Conservation (phyloP, 2,888 invertebrate species). For the Lycocerus yunnanus region DNA sequence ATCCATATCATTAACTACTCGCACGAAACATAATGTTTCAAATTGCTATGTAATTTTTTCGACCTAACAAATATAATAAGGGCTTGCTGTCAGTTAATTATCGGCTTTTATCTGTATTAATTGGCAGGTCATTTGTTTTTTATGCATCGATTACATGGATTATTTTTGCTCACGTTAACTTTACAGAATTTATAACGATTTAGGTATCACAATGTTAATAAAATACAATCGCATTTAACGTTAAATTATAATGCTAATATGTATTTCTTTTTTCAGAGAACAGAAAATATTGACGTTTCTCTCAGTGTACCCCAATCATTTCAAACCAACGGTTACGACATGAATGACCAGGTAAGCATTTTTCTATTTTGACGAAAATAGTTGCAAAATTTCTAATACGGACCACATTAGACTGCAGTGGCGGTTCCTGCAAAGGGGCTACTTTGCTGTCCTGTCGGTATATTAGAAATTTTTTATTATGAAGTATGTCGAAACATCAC, state of each 20-base stretch:
- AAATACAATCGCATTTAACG: neutral
- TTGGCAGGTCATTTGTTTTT: slow-evolving; percentile 7
- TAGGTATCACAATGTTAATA: neutral
- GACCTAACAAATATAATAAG: slow-evolving; percentile 16
- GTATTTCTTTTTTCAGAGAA: slow-evolving; percentile 67
- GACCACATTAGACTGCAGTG: neutral
- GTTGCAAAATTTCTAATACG: neutral
- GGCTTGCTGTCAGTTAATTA: slow-evolving; percentile 11
- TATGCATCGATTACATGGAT: neutral
- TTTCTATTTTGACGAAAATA: neutral
- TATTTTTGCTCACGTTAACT: neutral
- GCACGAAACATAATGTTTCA: slow-evolving; percentile 19
- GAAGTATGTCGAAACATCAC: too few species aligned
- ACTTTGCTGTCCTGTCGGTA: too few species aligned
- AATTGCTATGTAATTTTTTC: slow-evolving; percentile 22
- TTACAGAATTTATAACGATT: neutral
- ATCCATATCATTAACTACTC: slow-evolving; percentile 26
- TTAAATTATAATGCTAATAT: neutral
- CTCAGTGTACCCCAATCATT: slow-evolving; percentile 70
- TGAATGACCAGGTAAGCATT: slow-evolving; percentile 73
- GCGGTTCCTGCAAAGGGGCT: neutral
- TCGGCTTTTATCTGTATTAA: slow-evolving; percentile 20
- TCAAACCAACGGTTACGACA: slow-evolving; percentile 71
- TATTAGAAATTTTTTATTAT: neutral
- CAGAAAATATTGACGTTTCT: slow-evolving; percentile 75